Evolutionary conservation across 2,113 vertebrate genomes (phyloP), one percentile per base, ranked within the genome.

Genomic region (Columba livia): DNA sequence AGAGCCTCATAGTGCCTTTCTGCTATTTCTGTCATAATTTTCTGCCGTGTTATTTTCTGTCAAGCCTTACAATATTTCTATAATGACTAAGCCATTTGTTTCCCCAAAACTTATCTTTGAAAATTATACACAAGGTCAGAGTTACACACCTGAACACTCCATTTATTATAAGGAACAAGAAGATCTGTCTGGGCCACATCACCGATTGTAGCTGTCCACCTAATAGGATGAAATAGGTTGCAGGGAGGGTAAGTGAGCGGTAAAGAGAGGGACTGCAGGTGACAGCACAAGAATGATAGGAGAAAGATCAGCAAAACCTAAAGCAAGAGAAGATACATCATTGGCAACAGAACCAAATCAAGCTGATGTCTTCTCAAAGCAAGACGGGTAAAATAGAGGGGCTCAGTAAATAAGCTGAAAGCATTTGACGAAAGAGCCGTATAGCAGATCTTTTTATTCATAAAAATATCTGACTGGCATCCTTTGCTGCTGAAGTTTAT

Each of bases 51-150:
- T 93, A 93, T 96, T 97, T 96, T 97, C 91, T 96, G 89, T 95
- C 86, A 92, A 96, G 91, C 50, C 90, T 89, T 81, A 89, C 65
- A 31, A 26, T 96, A 88, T 92, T 95, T 84, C 88, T 94, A 6
- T 94, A 92, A 92, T 82, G 85, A 90, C 85, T 89, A 92, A 90
- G 65, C 93, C 65, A 87, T 93, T 96, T 92, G 61, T 94, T 94
- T 95, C 65, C 85, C 80, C 73, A 81, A 96, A 97, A 95, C 73
- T 93, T 96, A 89, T 79, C 79, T 96, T 90, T 86, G 93, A 86
- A 95, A 96, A 96, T 96, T 95, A 95, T 95, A 93, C 85, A 95
- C 93, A 95, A 96, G 94, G 92, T 94, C 96, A 94, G 79, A 96
- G 90, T 92, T 92, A 82, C 83, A 95, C 73, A 81, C 90, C 65